These are phyloP conservation scores for Megalurothrips usitatus DNA, from an alignment of 2,888 invertebrate genomes.

Conservation along the genomic window DNA sequence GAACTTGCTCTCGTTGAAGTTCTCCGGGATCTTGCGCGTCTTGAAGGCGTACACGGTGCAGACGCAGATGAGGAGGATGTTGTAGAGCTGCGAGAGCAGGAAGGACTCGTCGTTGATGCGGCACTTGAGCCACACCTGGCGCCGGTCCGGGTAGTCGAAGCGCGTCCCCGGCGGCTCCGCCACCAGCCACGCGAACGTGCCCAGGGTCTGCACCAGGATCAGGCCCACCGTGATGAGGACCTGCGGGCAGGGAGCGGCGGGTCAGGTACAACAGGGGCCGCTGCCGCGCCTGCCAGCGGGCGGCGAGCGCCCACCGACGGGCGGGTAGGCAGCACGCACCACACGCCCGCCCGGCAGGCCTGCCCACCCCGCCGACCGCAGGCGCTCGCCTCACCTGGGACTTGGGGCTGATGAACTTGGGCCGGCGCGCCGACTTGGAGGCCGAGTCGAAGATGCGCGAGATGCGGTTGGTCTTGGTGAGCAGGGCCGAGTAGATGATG, in stretches of 20 bases:
- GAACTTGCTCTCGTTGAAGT: constrained; percentile 71
- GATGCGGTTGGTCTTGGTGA: constrained; percentile 74
- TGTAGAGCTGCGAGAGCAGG: constrained; percentile 60
- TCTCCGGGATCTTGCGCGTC: constrained; percentile 73
- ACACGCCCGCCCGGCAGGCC: not conserved
- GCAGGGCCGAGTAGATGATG: constrained; percentile 67
- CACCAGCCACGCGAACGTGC: constrained; percentile 61
- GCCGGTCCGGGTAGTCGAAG: constrained; percentile 51
- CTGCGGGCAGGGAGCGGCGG: constrained; percentile 43
- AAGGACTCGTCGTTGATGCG: constrained; percentile 61
- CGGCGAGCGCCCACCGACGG: not conserved
- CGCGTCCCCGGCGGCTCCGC: constrained; percentile 61
- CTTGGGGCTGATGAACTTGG: constrained; percentile 61
- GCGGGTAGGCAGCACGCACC: not conserved
- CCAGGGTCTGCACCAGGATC: constrained; percentile 54
- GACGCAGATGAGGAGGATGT: constrained; percentile 63
- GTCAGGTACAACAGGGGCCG: no score
- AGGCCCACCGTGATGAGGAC: constrained; percentile 57
- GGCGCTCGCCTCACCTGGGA: constrained; percentile 42
- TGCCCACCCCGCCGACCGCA: not conserved
- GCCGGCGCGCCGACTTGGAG: constrained; percentile 57
- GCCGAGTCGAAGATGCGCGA: constrained; percentile 65
- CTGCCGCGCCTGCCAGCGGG: no score
- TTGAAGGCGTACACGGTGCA: constrained; percentile 75
- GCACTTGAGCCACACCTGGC: constrained; percentile 58